These are phyloP conservation scores for Halictus rubicundus DNA, from an alignment of 1,140 invertebrate species.

Conservation along the genomic window DNA sequence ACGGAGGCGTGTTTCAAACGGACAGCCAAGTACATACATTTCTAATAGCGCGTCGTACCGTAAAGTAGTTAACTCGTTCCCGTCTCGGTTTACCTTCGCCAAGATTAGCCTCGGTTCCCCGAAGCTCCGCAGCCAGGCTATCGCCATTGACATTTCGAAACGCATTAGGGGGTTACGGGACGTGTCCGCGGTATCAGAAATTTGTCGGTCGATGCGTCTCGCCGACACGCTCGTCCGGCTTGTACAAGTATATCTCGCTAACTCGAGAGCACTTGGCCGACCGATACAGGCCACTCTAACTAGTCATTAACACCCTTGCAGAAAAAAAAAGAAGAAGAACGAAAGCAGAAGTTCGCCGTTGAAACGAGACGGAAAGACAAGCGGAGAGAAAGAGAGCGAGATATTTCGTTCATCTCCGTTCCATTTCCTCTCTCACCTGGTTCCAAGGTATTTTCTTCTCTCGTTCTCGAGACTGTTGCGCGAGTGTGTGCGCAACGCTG, in stretches of 20 bases:
- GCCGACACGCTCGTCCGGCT: background rate
- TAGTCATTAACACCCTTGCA: constrained; percentile 53
- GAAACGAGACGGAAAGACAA: background rate
- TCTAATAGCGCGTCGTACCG: background rate
- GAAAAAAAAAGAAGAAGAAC: constrained; percentile 2
- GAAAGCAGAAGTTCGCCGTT: background rate
- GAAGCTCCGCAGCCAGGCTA: constrained; percentile 4
- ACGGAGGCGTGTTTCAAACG: background rate
- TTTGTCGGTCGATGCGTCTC: constrained; percentile 31
- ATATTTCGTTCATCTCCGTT: background rate
- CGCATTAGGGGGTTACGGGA: constrained; percentile 33
- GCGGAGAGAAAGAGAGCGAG: no score
- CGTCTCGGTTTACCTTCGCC: background rate
- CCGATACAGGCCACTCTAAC: constrained; percentile 49
- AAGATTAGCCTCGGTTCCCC: background rate
- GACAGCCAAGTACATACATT: constrained; percentile 6
- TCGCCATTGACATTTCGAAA: constrained; percentile 50
- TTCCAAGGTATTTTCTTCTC: background rate
- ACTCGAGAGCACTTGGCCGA: constrained; percentile 46
- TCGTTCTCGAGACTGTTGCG: constrained; percentile 28
- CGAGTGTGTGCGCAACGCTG: constrained; percentile 18
- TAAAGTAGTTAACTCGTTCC: constrained; percentile 14
- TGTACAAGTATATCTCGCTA: constrained; percentile 26
- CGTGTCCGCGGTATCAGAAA: constrained; percentile 28
- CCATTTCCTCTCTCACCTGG: background rate